phyloP scores from a whole-genome alignment of 1,140 invertebrate genomes.

The Capitella teleta region DNA sequence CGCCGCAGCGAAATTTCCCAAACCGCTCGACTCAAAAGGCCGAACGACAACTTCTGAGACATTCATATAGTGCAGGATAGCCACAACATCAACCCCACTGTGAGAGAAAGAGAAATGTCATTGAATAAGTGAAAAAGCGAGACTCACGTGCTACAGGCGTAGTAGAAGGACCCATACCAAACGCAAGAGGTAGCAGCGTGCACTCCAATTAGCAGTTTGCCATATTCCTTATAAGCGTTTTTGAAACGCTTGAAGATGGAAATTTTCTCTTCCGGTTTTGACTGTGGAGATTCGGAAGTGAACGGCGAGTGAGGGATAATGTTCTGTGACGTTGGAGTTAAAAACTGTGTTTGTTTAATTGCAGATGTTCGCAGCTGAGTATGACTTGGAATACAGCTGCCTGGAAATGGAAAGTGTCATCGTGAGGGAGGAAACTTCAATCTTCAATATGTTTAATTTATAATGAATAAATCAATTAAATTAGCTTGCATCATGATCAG shows the following conservation, averaged over 20 bases:
- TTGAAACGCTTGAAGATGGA: slow-evolving; percentile 74
- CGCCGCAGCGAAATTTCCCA: slow-evolving; percentile 76
- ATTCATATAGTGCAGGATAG: slow-evolving; percentile 60
- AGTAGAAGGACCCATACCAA: slow-evolving; percentile 79
- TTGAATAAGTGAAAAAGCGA: too few relatives aligned
- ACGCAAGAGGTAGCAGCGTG: slow-evolving; percentile 71
- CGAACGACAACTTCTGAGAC: slow-evolving; percentile 64
- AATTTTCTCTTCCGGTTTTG: slow-evolving; percentile 34
- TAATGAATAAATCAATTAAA: too few relatives aligned
- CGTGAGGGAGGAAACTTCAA: too few relatives aligned
- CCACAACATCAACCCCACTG: slow-evolving; percentile 78
- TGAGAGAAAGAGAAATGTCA: slow-evolving; percentile 27
- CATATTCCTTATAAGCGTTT: slow-evolving; percentile 83
- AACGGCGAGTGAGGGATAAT: too few relatives aligned
- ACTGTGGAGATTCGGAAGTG: too few relatives aligned
- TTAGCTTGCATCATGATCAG: too few relatives aligned
- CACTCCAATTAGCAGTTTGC: slow-evolving; percentile 83
- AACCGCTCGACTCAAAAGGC: slow-evolving; percentile 59
- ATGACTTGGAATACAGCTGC: too few relatives aligned
- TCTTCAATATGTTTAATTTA: too few relatives aligned
- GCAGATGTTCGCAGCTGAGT: too few relatives aligned
- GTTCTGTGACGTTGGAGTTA: too few relatives aligned
- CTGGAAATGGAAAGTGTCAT: too few relatives aligned
- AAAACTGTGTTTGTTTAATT: too few relatives aligned
- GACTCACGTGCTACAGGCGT: slow-evolving; percentile 70